Evolutionary conservation across 2,113 vertebrate species (phyloP), one percentile per base, ranked within the genome.

Genomic region (Theristicus caerulescens): DNA sequence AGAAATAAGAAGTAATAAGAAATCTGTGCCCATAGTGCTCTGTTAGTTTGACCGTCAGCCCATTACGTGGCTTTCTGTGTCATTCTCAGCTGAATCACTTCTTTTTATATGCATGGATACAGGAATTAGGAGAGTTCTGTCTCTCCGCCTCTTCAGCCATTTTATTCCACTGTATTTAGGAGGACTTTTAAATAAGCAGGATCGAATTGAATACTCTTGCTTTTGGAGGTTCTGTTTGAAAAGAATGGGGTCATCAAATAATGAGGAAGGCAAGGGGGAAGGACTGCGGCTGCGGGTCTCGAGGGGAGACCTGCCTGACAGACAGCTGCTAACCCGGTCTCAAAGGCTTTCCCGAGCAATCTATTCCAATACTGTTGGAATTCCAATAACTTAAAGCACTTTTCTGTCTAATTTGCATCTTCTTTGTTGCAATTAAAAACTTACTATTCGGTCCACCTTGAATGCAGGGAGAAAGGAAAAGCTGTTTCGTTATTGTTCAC

Each of bases 211-310:
- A 80, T 34, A 9, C 12, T 86, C 47, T 11, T 12, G 13, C 16
- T 77, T 38, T 51, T 46, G 59, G 51, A 66, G 34, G 40, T 40
- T 62, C 38, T 77, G 7, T 36, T 46, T 65, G 80, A 77, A 86
- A 81, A 27, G 25, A 44, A 29, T 11, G 25, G 21, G 57, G 14
- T 81, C 38, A 47, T 51, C 25, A 66, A 24, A 18, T 34, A n/a
- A 52, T 34, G 11, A 27, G 59, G 79, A 65, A 65, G 40, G 46
- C 32, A 17, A 44, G 42, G 51, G 79, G 59, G 10, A 9, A 5
- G 13, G 34, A 4, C 34, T 29, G 65, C 1, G 2, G 10, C 0
- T 38, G 27, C 4, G 16, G 73, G 24, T 59, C 57, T 57, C 2
- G 7, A 55, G 34, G 44, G 15, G 57, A 14, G 22, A 38, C 38